Evolutionary conservation across 2,797 vertebrate species (phyloP).

Genomic region (Vireo griseus): DNA sequence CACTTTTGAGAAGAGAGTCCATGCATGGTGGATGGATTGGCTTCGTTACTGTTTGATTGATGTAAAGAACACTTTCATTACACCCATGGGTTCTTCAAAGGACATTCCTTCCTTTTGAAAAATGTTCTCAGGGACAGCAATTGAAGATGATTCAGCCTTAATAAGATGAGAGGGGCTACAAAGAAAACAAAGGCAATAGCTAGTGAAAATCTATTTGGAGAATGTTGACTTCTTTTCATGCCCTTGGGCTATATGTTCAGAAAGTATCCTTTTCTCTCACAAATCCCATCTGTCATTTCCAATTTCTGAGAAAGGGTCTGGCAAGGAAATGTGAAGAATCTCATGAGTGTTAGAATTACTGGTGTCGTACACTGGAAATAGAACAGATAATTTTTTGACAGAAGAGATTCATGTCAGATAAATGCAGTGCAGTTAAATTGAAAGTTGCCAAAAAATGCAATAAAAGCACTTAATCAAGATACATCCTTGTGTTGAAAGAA

Average conservation of each 20-base stretch:
- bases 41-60: not conserved
- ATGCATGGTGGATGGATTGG: accelerated
- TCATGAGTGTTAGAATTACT: not conserved
- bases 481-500: not conserved
- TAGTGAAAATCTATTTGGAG: not conserved
- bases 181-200: conserved; percentile 18
- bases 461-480: not conserved
- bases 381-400: not conserved
- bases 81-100: not conserved
- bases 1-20: not conserved
- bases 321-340: not conserved
- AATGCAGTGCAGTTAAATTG: not conserved
- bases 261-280: conserved; percentile 11
- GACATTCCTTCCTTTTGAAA: conserved; percentile 1
- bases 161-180: not conserved
- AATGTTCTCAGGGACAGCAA: not conserved
- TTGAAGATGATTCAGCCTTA: not conserved
- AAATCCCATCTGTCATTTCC: conserved; percentile 29
- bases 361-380: conserved; percentile 4
- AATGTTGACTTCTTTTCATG: not conserved
- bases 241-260: not conserved
- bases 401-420: not conserved
- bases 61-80: not conserved
- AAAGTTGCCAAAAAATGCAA: not conserved
- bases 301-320: not conserved